Base-by-base conservation (phyloP, 2,888 invertebrate species). In the Synergus laeviventris region DNA sequence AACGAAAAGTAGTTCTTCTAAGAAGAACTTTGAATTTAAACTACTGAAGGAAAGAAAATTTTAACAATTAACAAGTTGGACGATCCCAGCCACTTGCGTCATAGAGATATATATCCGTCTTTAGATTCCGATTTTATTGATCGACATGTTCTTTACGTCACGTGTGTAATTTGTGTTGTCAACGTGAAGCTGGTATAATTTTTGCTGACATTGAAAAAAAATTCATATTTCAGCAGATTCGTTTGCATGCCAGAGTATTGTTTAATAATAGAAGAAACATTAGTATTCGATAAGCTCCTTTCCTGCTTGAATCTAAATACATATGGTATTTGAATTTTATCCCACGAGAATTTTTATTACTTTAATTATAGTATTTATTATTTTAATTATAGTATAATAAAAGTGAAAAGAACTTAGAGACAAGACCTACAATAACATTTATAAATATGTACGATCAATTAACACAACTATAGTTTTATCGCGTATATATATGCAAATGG, bases 51-150 rank as follows among this genome's bases (percentile, higher is more conserved):
- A 66, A 24, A 8, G 5, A 45, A 66, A 5, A 66, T 21, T 42
- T 66, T 24, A 66, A 66, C 24, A 45, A 66, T 66, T 66, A 66
- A 66, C 24, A 45, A 66, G 21, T 49, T 8, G 45, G 24, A 66
- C 14, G 42, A 66, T 66, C 66, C 45, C 24, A 66, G 45, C 21
- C 42, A 66, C 45, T 66, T 66, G 24, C 66, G 70, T 70, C 31
- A 70, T n/a, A 31, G 49, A 16, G 70, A 45, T 49, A 49, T 49
- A 45, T 49, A 49, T 49, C 70, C n/a, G 70, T 31, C 70, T 70
- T 70, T 49, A 70, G 49, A 70, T n/a, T 49, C 49, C 31, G 49
- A 45, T 70, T 70, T 70, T 49, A 70, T 70, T 70, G 70, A 70
- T 70, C 42, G n/a, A 11, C 8, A n/a, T 49, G 45, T 70, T 49